Conservation (phyloP, 2,888 invertebrate species). For the Limnephilus auricula region DNA sequence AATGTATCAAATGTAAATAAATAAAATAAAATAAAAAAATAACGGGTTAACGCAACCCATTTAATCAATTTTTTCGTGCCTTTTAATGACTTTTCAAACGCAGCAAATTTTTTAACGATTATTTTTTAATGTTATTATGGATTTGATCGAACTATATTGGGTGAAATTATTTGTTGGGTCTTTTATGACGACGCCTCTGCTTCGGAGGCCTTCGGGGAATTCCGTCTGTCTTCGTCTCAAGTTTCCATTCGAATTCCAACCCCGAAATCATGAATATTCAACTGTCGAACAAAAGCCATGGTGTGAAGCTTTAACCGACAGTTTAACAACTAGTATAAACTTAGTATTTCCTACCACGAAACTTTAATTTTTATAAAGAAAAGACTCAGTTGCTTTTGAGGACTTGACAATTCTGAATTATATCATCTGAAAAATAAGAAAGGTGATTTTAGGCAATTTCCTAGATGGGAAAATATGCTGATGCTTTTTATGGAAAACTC, state of each 20-base stretch:
- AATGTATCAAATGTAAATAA: too few species aligned
- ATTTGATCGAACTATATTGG: neutral
- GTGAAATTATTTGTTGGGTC: neutral
- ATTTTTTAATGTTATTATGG: neutral
- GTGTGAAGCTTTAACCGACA: neutral
- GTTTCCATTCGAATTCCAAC: neutral
- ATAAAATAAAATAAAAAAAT: too few species aligned
- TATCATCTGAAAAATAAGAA: too few species aligned
- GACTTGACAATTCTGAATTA: too few species aligned
- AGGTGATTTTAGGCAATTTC: too few species aligned
- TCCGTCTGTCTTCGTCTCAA: slow-evolving; percentile 19
- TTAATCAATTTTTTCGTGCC: too few species aligned
- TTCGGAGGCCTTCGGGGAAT: neutral
- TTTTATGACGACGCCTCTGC: neutral
- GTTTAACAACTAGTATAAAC: neutral
- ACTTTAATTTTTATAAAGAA: neutral
- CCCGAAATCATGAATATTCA: slow-evolving; percentile 42
- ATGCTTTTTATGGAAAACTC: too few species aligned
- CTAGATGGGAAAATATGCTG: too few species aligned
- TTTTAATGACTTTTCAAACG: too few species aligned
- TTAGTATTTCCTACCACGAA: neutral
- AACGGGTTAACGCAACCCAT: too few species aligned
- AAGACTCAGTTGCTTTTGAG: neutral
- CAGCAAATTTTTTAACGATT: too few species aligned
- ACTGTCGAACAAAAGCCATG: neutral